Base-by-base conservation (phyloP, 1,140 invertebrate genomes). In the Elymnias hypermnestra region DNA sequence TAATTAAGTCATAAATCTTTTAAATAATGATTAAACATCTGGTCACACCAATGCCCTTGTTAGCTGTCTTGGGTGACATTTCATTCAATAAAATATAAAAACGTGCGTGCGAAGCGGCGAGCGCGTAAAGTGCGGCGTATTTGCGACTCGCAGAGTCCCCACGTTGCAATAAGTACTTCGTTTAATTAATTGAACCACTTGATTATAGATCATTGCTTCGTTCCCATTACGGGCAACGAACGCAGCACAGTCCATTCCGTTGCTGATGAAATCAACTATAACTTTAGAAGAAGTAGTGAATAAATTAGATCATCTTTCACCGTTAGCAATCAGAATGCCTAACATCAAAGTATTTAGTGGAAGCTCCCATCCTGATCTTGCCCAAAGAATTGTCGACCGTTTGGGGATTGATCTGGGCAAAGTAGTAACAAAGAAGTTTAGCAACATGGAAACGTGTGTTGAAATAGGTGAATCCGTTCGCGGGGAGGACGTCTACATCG, bases 341-440 rank as follows among this genome's bases (percentile, higher is more conserved):
- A 98, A 98, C 88, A 98, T 98, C 76, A 98, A 98, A 88, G 94
- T 99, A 60, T 99, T 99, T 87, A 97, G 95, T 81, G 98, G 98
- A 18, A 97, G 96, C 45, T 98, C 97, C 51, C 97, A 99, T 88
- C 95, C 95, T 5, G 98, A 99, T 87, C 87, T 99, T 51, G 96
- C 97, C 9, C 95, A 98, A 74, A 92, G 95, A 74, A 98, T 99
- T 67, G 97, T 97, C 56, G 96, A 98, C 84, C 91, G 97, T 42
- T 91, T 99, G 18, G 98, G 97, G 45, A 97, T 99, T 67, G 96
- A 98, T 87, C 89, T 97, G 33, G 97, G 97, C 58, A 98, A 98
- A 90, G 97, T 98, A 57, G 95, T 98, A 63, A 96, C 97, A 29
- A 99, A 99, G 87, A 99, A 99, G 90, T 99, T 99, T 86, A 98